A percentile compares a stretch with the other conserved stretches of the same genome.
Conservation (phyloP, 2,113 vertebrate genomes). For the Beaufortia kweichowensis region DNA sequence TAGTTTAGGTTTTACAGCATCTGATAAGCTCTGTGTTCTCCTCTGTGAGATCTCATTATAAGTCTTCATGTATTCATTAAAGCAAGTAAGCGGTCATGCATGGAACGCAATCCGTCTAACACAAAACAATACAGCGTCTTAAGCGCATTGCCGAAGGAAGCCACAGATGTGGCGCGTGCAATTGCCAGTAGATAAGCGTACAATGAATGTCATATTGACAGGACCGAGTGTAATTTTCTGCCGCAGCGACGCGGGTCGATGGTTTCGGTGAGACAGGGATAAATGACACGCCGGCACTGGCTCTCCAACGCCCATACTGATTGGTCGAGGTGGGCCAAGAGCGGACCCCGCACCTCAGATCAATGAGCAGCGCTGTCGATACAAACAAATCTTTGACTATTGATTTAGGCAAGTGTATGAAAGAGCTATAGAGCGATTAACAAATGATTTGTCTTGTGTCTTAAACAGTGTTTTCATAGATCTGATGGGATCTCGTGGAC, state of each 20-base stretch:
- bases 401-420: slow-evolving; percentile 16
- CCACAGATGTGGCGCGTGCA: slow-evolving; percentile 47
- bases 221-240: slow-evolving; percentile 32
- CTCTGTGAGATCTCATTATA: slow-evolving; percentile 41
- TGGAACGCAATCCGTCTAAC: slow-evolving; percentile 59
- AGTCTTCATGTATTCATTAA: slow-evolving; percentile 41
- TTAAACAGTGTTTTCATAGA: slow-evolving; percentile 20
- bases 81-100: slow-evolving; percentile 20
- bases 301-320: neutral
- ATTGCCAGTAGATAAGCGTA: slow-evolving; percentile 60
- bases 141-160: slow-evolving; percentile 52
- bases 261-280: neutral
- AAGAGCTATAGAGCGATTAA: slow-evolving; percentile 46
- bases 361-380: slow-evolving; percentile 35
- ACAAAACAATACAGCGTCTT: slow-evolving; percentile 57
- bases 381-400: slow-evolving; percentile 54
- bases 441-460: neutral
- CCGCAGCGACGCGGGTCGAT: slow-evolving; percentile 29
- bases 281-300: slow-evolving; percentile 5
- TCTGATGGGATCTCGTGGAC: slow-evolving; percentile 5
- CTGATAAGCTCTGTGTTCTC: slow-evolving; percentile 20
- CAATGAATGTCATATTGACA: slow-evolving; percentile 57
- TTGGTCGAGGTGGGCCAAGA: neutral
- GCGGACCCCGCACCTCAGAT: neutral
- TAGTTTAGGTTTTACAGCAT: slow-evolving; percentile 25